Base-by-base conservation (phyloP, 1,140 invertebrate genomes). In the Charaxes varanes region DNA sequence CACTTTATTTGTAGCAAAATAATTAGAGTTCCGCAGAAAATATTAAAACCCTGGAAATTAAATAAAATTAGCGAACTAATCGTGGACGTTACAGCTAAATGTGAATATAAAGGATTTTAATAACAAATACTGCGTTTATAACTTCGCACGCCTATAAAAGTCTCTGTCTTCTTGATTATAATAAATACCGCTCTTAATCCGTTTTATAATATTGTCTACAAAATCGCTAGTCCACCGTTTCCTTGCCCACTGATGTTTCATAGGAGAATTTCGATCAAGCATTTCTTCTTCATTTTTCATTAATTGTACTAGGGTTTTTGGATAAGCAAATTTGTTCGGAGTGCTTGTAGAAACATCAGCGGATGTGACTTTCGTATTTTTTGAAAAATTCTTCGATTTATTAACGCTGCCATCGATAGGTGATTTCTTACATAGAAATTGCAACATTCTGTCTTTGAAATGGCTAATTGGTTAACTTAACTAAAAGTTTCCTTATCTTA, bases 201-300 rank as follows among this genome's bases (percentile, higher is more conserved):
- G 78, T 28, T 48, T 66, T 23, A 78, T 66, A 11, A 80, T 56
- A 41, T 61, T 76, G 8, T 80, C 76, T 21, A 80, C 69, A 14
- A 73, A 67, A 33, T 78, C 72, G 27, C 56, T 76, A 0, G 70
- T 61, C 60, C 62, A 59, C n/a, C n/a, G n/a, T n/a, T n/a, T n/a
- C n/a, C n/a, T n/a, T n/a, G n/a, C n/a, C n/a, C n/a, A n/a, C n/a
- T n/a, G n/a, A n/a, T n/a, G n/a, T n/a, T n/a, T n/a, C n/a, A n/a
- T 31, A 31, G 11, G 6, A 2, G 33, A n/a, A 35, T 10, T 7
- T 2, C 23, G 21, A 13, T 22, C 14, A 14, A 4, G 5, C 15
- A 15, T 14, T 35, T 35, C 15, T 15, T 35, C 13, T 24, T 22
- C 24, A 15, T 15, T 35, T 6, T 6, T 2, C 5, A 10, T 2